Evolutionary conservation across 2,113 vertebrate genomes (phyloP).

Genomic region (Hydrochoerus hydrochaeris): DNA sequence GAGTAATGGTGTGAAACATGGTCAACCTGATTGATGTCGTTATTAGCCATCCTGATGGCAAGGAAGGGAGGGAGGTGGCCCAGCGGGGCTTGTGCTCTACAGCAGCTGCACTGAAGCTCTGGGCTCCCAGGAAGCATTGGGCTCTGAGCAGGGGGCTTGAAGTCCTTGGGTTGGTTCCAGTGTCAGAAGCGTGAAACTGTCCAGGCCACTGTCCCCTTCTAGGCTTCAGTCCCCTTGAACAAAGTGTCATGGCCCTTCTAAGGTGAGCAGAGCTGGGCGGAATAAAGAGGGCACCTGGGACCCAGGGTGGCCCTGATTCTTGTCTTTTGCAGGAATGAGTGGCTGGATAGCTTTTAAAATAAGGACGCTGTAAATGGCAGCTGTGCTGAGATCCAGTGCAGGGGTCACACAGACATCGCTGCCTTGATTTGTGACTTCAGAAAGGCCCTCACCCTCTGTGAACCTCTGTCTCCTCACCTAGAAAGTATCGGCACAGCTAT

Average conservation of each 20-base stretch:
- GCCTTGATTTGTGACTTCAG: slow-evolving; percentile 33
- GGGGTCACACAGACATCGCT: neutral
- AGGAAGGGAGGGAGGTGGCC: neutral
- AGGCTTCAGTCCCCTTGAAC: neutral
- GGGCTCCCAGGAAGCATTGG: neutral
- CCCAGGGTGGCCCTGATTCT: neutral
- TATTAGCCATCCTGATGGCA: slow-evolving; percentile 64
- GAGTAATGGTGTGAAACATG: slow-evolving; percentile 77
- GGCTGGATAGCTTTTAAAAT: neutral
- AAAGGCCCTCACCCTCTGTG: neutral
- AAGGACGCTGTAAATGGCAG: neutral
- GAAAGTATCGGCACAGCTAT: neutral
- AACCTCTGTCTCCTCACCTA: neutral
- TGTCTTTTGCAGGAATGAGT: neutral
- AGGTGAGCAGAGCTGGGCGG: neutral
- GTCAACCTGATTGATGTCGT: slow-evolving; percentile 79
- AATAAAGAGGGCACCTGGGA: neutral
- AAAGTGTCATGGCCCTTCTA: neutral
- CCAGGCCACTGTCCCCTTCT: neutral
- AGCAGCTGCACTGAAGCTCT: neutral
- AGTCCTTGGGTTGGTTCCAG: neutral
- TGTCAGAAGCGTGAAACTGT: neutral
- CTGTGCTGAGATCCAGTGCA: neutral
- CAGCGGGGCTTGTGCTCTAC: neutral
- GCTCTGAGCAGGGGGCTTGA: neutral